These are phyloP conservation scores for Bovichtus diacanthus DNA, from an alignment of 2,797 vertebrate genomes.

Conservation along the genomic window DNA sequence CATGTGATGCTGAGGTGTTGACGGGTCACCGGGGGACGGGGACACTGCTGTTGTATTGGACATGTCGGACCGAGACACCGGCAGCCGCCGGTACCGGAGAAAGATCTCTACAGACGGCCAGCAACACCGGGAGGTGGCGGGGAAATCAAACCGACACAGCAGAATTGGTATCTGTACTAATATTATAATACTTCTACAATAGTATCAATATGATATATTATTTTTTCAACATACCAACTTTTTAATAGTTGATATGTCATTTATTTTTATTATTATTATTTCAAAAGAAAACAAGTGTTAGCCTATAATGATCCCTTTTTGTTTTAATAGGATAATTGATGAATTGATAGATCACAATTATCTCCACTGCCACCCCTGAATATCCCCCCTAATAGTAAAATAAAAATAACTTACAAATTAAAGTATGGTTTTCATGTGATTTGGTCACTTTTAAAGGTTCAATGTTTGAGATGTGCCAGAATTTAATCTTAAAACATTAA, in stretches of 20 bases:
- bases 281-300: neutral
- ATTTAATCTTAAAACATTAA: too few relatives aligned
- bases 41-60: neutral
- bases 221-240: neutral
- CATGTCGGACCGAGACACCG: slow-evolving; percentile 30
- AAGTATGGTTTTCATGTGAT: neutral
- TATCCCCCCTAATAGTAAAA: neutral
- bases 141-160: neutral
- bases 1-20: neutral
- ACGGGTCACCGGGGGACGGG: neutral
- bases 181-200: neutral
- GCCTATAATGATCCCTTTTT: neutral
- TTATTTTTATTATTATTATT: neutral
- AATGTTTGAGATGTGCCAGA: too few relatives aligned
- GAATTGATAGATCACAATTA: neutral
- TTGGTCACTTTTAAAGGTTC: too few relatives aligned
- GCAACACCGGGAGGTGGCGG: slow-evolving; percentile 11
- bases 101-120: neutral
- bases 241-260: neutral
- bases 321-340: neutral
- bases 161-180: slow-evolving; percentile 25
- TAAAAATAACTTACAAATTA: neutral
- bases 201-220: neutral
- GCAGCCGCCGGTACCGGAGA: neutral
- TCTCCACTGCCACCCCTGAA: neutral